phyloP scores from a whole-genome alignment of 2,113 vertebrate species.

The Montifringilla adamsi region DNA sequence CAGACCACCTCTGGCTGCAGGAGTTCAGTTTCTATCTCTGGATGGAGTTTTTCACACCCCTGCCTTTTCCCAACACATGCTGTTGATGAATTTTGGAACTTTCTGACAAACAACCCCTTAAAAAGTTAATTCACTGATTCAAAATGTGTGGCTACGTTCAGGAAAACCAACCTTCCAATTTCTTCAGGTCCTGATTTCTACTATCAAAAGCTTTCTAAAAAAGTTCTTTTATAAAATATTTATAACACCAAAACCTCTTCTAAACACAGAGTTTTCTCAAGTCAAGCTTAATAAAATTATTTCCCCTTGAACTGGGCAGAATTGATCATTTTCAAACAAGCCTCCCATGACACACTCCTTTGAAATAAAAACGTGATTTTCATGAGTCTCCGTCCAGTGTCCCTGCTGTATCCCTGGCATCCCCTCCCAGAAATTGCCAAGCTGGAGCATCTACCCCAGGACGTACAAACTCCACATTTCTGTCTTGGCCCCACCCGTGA shows the following conservation, averaged over 20 bases:
- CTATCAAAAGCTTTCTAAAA: background rate
- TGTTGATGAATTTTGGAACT: background rate
- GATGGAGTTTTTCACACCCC: background rate
- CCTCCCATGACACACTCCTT: background rate
- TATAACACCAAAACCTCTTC: background rate
- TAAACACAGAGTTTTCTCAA: background rate
- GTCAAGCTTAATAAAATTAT: background rate
- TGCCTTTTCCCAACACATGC: background rate
- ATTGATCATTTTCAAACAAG: background rate
- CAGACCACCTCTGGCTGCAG: background rate
- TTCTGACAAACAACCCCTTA: background rate
- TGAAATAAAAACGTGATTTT: background rate
- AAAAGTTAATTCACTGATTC: background rate
- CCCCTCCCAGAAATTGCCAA: background rate
- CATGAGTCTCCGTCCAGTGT: background rate
- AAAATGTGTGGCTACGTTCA: background rate
- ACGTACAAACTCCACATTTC: background rate
- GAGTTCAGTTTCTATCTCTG: background rate
- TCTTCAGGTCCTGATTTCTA: background rate
- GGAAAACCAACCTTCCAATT: background rate
- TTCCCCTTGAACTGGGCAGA: background rate
- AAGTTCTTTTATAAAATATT: background rate
- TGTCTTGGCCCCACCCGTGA: background rate
- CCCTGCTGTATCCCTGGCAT: background rate
- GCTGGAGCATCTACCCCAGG: accelerated